These are phyloP conservation scores for Acanthococcus lagerstroemiae DNA, from an alignment of 2,888 invertebrate genomes.

Conservation along the genomic window DNA sequence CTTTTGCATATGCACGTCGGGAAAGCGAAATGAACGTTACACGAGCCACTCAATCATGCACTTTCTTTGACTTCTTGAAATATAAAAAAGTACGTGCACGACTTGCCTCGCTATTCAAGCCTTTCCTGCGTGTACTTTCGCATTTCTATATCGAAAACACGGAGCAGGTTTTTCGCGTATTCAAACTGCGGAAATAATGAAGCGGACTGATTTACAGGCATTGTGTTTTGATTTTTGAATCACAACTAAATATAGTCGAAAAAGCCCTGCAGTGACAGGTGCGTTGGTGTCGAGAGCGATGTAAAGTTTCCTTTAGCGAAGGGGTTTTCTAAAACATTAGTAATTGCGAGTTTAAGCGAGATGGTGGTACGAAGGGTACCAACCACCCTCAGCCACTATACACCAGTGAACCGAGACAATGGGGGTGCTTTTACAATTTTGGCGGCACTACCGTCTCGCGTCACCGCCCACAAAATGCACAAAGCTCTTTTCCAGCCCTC, in stretches of 20 bases:
- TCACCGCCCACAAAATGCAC: slow-evolving; percentile 11
- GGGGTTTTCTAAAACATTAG: slow-evolving; percentile 6
- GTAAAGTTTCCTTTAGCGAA: background rate
- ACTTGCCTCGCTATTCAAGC: no score
- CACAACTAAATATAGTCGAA: background rate
- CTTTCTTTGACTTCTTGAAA: no score
- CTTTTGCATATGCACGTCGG: no score
- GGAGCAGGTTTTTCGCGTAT: background rate
- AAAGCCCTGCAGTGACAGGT: slow-evolving; percentile 9
- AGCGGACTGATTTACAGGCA: slow-evolving; percentile 11
- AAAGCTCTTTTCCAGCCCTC: background rate
- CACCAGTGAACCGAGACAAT: slow-evolving; percentile 14
- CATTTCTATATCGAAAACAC: no score
- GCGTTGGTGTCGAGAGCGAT: slow-evolving; percentile 6
- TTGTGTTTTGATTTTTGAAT: slow-evolving; percentile 12
- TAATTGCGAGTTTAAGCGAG: slow-evolving; percentile 20
- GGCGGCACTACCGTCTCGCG: slow-evolving; percentile 7
- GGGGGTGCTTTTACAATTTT: slow-evolving; percentile 9
- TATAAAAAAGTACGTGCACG: no score
- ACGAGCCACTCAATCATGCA: no score
- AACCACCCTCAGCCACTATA: slow-evolving; percentile 5
- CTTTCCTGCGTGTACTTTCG: no score
- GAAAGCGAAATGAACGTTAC: no score
- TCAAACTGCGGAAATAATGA: slow-evolving; percentile 4
- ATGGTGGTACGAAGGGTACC: slow-evolving; percentile 9